These are phyloP conservation scores for Vandiemenella viatica DNA, from an alignment of 2,888 invertebrate genomes.

Conservation along the genomic window DNA sequence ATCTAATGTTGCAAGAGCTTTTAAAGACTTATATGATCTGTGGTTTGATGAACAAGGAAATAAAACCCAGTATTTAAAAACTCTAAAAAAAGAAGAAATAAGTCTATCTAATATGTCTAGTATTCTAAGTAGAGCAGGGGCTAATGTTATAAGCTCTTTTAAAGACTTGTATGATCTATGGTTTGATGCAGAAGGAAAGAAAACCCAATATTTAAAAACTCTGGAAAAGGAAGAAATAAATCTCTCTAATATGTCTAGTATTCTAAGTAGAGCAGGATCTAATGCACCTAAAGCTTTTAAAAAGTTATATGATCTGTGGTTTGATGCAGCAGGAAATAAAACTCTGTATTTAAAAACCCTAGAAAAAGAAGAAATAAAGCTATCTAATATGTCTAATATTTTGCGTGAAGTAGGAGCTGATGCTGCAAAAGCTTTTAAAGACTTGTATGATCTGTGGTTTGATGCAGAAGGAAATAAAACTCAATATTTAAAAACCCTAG, in stretches of 20 bases:
- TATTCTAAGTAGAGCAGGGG: background rate
- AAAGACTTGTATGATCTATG: too few species aligned
- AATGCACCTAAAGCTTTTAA: background rate
- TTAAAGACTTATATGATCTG: too few species aligned
- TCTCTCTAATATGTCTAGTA: background rate
- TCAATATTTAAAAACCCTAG: too few species aligned
- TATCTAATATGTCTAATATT: background rate
- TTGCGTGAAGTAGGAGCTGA: background rate
- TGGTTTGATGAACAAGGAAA: background rate
- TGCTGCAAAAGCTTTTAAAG: background rate
- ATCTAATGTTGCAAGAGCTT: too few species aligned
- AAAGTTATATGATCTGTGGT: background rate
- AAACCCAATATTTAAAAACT: background rate
- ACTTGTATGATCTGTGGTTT: too few species aligned
- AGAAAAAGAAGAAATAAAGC: background rate
- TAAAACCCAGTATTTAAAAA: background rate
- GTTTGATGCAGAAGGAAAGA: slow-evolving; percentile 9
- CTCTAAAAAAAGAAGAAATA: background rate
- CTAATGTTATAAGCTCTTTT: background rate
- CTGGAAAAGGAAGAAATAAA: background rate
- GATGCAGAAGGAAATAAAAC: too few species aligned
- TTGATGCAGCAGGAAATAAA: background rate
- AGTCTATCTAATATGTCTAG: too few species aligned
- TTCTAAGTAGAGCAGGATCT: background rate
- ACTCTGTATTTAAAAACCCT: background rate